phyloP scores from a whole-genome alignment of 2,888 invertebrate species.

The Teleogryllus oceanicus region DNA sequence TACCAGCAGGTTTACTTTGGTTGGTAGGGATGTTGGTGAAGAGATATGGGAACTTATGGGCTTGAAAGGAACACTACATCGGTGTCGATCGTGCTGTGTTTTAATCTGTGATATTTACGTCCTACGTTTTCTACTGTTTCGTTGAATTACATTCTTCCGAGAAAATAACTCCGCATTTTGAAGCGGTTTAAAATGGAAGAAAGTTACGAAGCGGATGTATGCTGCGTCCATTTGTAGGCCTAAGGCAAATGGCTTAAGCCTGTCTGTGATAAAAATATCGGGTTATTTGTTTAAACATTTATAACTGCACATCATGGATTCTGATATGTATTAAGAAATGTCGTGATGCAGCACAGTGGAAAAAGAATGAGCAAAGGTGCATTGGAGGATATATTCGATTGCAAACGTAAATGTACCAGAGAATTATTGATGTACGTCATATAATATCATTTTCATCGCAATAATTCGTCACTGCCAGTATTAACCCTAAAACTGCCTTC shows the following conservation, averaged over 20 bases:
- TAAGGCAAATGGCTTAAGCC: constrained; percentile 26
- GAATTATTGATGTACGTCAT: too few species aligned
- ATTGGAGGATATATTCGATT: too few species aligned
- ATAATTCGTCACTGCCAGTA: too few species aligned
- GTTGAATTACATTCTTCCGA: background rate
- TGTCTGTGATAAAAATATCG: constrained; percentile 25
- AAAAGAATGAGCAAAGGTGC: too few species aligned
- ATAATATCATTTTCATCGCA: too few species aligned
- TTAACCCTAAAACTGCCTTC: too few species aligned
- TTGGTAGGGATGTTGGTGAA: background rate
- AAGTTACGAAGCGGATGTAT: constrained; percentile 4
- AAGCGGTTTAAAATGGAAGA: background rate
- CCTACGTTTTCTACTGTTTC: background rate
- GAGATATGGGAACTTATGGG: background rate
- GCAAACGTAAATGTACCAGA: too few species aligned
- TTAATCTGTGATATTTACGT: background rate
- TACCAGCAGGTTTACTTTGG: too few species aligned
- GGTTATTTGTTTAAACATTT: constrained; percentile 24
- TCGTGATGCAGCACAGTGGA: background rate
- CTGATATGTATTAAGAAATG: background rate
- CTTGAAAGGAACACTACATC: background rate
- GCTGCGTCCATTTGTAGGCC: constrained; percentile 23
- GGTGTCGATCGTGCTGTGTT: background rate
- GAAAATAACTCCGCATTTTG: background rate
- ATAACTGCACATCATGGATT: too few species aligned